A percentile compares a stretch with the other conserved stretches of the same genome.
Evolutionary conservation across 2,113 vertebrate species (phyloP).

Genomic region (Lathamus discolor): DNA sequence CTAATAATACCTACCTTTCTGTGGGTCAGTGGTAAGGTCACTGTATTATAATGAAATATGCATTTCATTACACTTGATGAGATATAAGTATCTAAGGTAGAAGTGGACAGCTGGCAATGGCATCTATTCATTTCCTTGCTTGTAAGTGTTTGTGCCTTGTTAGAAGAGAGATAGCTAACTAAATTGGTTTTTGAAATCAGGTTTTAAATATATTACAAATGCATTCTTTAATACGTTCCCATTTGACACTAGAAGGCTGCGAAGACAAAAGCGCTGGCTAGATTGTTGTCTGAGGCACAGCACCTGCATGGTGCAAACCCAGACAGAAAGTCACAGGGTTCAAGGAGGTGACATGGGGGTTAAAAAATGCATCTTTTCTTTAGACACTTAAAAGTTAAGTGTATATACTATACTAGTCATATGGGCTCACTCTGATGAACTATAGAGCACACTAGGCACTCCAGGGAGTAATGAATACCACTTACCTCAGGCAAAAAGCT

Average conservation of each 20-base stretch:
- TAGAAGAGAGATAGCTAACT: not conserved
- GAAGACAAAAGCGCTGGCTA: not conserved
- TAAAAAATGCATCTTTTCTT: not conserved
- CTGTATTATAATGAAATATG: not conserved
- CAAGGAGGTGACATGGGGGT: not conserved
- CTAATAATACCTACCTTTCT: not conserved
- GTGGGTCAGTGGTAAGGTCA: not conserved
- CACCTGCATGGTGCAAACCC: not conserved
- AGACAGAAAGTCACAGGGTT: not conserved
- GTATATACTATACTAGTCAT: not conserved
- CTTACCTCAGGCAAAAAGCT: not conserved
- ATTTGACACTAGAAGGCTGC: not conserved
- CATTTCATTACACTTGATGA: slow-evolving; percentile 33
- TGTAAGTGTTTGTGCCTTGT: slow-evolving; percentile 26
- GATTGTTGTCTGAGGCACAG: not conserved
- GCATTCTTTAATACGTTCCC: not conserved
- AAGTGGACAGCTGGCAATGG: not conserved
- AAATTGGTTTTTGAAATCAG: not conserved
- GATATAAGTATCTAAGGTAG: not conserved
- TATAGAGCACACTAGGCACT: not conserved
- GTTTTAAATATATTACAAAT: slow-evolving; percentile 19
- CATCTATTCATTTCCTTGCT: slow-evolving; percentile 31
- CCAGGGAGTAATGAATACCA: not conserved
- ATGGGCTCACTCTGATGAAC: not conserved
- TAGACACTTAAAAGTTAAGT: not conserved